These are phyloP conservation scores for Chaetodon trifascialis DNA, from an alignment of 2,113 vertebrate species.

Conservation along the genomic window DNA sequence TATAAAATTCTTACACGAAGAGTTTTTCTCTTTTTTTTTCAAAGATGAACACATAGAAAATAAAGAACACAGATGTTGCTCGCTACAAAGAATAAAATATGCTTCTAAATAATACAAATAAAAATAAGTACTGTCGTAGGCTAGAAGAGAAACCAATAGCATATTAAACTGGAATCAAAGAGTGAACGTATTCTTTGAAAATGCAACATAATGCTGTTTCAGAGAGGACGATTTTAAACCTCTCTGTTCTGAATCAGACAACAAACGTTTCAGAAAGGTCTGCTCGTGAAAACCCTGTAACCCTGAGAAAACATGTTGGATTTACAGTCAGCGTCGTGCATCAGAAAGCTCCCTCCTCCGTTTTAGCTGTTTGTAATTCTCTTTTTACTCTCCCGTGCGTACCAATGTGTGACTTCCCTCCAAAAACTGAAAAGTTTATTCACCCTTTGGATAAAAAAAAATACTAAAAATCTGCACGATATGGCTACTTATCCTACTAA, in stretches of 20 bases:
- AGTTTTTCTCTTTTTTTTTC: neutral
- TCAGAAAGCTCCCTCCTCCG: conserved; percentile 18
- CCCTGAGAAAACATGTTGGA: conserved; percentile 75
- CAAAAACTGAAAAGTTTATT: neutral
- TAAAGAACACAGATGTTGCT: conserved; percentile 33
- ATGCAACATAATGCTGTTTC: conserved; percentile 23
- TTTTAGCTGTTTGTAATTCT: conserved; percentile 20
- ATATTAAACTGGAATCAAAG: conserved; percentile 71
- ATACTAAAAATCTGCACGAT: neutral
- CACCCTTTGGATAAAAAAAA: neutral
- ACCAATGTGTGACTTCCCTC: neutral
- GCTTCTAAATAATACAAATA: conserved; percentile 66
- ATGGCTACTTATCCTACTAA: conserved; percentile 69
- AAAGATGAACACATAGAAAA: conserved; percentile 40
- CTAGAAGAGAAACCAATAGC: conserved; percentile 61
- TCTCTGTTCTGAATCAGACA: conserved; percentile 36
- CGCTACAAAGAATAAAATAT: conserved; percentile 70
- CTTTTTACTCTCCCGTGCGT: conserved; percentile 3
- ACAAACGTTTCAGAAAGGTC: conserved; percentile 27
- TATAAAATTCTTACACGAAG: conserved; percentile 67
- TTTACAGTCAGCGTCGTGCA: conserved; percentile 46
- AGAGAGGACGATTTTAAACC: conserved; percentile 19
- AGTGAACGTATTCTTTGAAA: conserved; percentile 26
- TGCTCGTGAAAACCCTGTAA: conserved; percentile 69
- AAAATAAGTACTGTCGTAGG: conserved; percentile 73